Conservation (phyloP, 2,113 vertebrate species). For the Caloenas nicobarica region DNA sequence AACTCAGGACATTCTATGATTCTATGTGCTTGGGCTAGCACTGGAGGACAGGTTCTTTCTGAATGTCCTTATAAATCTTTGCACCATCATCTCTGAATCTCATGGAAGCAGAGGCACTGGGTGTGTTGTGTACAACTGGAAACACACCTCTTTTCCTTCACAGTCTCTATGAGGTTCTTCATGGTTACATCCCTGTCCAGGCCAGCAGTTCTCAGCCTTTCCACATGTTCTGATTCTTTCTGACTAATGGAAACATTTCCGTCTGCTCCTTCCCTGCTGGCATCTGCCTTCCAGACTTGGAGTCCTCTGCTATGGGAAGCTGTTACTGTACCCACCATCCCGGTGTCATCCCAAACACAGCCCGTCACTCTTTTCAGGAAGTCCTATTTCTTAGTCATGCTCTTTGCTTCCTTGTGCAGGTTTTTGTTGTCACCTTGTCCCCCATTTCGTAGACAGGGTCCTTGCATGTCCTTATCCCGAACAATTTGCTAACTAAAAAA, state of each 20-base stretch:
- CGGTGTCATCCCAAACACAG: background rate
- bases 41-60: background rate
- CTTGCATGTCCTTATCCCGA: background rate
- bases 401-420: background rate
- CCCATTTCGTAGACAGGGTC: background rate
- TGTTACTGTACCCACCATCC: background rate
- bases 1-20: too few species aligned
- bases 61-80: background rate
- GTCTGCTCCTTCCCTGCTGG: background rate
- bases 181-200: background rate
- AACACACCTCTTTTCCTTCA: background rate
- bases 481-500: background rate
- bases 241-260: background rate
- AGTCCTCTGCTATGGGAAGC: background rate
- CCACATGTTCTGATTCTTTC: background rate
- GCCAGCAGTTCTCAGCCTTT: background rate
- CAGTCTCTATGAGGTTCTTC: accelerated
- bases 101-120: background rate
- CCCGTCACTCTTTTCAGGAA: background rate
- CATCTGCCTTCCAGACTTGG: background rate
- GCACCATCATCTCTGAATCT: background rate
- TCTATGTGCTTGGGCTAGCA: background rate
- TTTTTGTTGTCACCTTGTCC: background rate
- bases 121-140: background rate
- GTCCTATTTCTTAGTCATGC: background rate